Evolutionary conservation across 2,113 vertebrate genomes (phyloP).

Genomic region (Acrocephalus arundinaceus): DNA sequence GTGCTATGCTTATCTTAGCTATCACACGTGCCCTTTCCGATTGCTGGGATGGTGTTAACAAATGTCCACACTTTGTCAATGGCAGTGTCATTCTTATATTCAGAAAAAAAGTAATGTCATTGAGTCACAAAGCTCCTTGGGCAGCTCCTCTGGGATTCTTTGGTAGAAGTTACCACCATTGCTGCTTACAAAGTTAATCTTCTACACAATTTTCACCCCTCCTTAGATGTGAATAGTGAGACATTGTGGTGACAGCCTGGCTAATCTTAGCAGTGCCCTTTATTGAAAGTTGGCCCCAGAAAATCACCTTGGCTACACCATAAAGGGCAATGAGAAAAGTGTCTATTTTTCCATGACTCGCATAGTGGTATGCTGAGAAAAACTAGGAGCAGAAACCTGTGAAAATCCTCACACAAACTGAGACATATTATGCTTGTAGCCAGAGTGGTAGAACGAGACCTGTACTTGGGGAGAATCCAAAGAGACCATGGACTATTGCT

Average conservation of each 20-base stretch:
- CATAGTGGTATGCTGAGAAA: neutral
- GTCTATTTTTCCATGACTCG: rapidly evolving
- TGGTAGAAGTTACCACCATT: neutral
- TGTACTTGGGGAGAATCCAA: neutral
- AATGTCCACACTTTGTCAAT: neutral
- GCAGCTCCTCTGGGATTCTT: neutral
- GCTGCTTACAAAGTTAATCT: neutral
- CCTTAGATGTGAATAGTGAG: neutral
- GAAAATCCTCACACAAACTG: neutral
- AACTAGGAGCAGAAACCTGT: neutral
- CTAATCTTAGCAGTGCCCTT: neutral
- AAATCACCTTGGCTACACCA: neutral
- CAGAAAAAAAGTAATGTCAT: neutral
- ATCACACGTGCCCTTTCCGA: neutral
- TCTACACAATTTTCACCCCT: neutral
- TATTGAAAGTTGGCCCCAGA: neutral
- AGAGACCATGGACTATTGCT: neutral
- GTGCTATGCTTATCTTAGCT: neutral
- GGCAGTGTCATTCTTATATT: neutral
- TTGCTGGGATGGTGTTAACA: neutral
- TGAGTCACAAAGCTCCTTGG: neutral
- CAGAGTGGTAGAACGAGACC: neutral
- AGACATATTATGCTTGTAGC: neutral
- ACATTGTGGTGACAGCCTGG: neutral
- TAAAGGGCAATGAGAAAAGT: neutral